phyloP scores from a whole-genome alignment of 2,888 invertebrate genomes.

The Gastrophysa polygoni region DNA sequence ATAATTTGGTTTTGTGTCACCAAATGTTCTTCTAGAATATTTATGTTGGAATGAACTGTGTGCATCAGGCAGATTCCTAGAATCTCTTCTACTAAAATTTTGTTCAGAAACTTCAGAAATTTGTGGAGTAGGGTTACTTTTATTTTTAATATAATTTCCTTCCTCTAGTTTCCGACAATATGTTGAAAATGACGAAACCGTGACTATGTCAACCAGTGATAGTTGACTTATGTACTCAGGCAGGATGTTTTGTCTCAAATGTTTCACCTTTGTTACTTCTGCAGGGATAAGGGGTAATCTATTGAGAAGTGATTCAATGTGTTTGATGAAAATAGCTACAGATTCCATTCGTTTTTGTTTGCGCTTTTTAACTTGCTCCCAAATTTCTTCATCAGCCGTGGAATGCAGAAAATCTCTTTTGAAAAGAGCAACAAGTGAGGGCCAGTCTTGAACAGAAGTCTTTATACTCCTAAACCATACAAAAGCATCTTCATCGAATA shows the following conservation, averaged over 20 bases:
- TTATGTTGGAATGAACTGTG: too few relatives aligned
- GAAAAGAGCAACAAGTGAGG: too few relatives aligned
- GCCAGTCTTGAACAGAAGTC: too few relatives aligned
- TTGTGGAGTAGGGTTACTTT: neutral
- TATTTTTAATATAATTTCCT: conserved; percentile 6
- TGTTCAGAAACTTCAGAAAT: neutral
- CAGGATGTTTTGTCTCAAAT: conserved; percentile 11
- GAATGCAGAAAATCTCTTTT: conserved; percentile 12
- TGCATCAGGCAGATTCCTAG: too few relatives aligned
- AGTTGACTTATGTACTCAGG: conserved; percentile 12
- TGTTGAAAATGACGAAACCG: too few relatives aligned
- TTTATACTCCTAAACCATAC: conserved; percentile 13
- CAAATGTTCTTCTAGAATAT: too few relatives aligned
- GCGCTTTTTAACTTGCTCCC: conserved; percentile 14
- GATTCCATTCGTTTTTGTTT: conserved; percentile 11
- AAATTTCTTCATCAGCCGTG: conserved; percentile 3
- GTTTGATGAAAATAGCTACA: conserved; percentile 16
- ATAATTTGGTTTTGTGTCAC: too few relatives aligned
- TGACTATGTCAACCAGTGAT: conserved; percentile 1
- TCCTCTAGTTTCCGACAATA: conserved; percentile 15
- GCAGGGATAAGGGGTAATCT: neutral
- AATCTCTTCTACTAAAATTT: too few relatives aligned
- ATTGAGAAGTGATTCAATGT: conserved; percentile 11
- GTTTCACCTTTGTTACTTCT: neutral
- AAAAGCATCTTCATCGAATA: conserved; percentile 14